Percentiles rank a stretch among this genome's conserved stretches.
phyloP scores from a whole-genome alignment of 92 coral and sea anemone species.

The Epizoanthus stellaris region DNA sequence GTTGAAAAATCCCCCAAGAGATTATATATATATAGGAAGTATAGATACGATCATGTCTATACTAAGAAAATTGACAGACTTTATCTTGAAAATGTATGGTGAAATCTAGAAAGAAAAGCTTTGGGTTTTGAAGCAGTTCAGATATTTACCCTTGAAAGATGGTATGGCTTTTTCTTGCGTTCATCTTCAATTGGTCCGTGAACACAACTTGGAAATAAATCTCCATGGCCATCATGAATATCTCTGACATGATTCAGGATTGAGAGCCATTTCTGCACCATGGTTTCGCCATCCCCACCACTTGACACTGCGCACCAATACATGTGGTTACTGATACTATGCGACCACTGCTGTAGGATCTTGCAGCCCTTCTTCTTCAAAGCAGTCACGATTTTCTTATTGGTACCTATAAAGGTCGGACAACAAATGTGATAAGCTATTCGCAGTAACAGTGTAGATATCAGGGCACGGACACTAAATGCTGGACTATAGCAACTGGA shows the following conservation, averaged over 20 bases:
- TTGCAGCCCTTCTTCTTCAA: constrained; percentile 31
- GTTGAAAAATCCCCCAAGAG: no score
- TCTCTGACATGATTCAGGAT: constrained; percentile 2
- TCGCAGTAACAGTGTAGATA: no score
- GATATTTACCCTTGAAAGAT: background rate
- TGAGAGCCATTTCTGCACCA: constrained; percentile 18
- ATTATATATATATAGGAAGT: no score
- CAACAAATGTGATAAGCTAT: background rate
- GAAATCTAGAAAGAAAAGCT: no score
- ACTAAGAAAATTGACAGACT: no score
- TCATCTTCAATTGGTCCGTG: constrained; percentile 23
- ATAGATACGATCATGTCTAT: no score
- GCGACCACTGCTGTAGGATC: constrained; percentile 12
- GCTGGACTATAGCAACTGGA: no score
- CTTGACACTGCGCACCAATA: constrained; percentile 36
- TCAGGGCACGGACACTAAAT: no score
- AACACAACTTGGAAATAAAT: background rate
- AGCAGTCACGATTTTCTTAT: constrained; percentile 12
- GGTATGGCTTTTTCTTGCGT: background rate
- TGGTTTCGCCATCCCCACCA: constrained; percentile 2
- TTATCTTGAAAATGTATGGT: no score
- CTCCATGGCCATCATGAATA: background rate
- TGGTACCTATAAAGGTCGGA: background rate
- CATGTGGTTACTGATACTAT: constrained; percentile 33
- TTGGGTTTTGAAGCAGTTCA: background rate